Percentiles rank a stretch among this genome's conserved stretches.
These are phyloP conservation scores for Platichthys stellatus DNA, from an alignment of 2,113 vertebrate genomes.

Conservation along the genomic window DNA sequence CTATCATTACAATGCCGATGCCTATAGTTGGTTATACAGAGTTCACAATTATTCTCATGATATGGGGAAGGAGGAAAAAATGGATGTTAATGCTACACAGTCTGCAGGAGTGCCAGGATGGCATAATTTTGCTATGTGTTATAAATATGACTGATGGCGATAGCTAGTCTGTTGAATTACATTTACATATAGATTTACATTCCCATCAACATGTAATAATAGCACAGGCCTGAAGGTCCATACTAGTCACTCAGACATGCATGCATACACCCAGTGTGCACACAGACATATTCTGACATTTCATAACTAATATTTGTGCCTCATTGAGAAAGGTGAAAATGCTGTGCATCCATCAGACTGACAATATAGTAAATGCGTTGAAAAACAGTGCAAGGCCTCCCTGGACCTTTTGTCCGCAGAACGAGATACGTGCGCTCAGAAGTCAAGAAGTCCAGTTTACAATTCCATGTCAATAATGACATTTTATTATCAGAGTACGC, in stretches of 20 bases:
- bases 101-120: constrained; percentile 45
- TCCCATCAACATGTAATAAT: constrained; percentile 76
- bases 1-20: constrained; percentile 41
- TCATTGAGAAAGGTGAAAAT: constrained; percentile 46
- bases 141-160: constrained; percentile 78
- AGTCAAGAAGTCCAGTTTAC: constrained; percentile 22
- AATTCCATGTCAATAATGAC: constrained; percentile 40
- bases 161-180: constrained; percentile 72
- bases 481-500: constrained; percentile 42
- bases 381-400: constrained; percentile 3
- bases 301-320: constrained; percentile 63
- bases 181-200: constrained; percentile 82
- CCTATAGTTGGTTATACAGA: constrained; percentile 61
- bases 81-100: constrained; percentile 63
- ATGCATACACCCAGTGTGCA: constrained; percentile 22
- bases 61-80: constrained; percentile 39
- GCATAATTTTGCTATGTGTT: constrained; percentile 64
- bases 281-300: constrained; percentile 57
- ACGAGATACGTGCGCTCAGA: constrained; percentile 27
- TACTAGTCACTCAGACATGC: constrained; percentile 52
- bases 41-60: constrained; percentile 67
- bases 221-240: constrained; percentile 58
- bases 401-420: constrained; percentile 51
- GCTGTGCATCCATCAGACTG: constrained; percentile 46
- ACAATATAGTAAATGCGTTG: constrained; percentile 34